These are phyloP conservation scores for Bellardia pandia DNA, from an alignment of 2,888 invertebrate species.

Conservation along the genomic window DNA sequence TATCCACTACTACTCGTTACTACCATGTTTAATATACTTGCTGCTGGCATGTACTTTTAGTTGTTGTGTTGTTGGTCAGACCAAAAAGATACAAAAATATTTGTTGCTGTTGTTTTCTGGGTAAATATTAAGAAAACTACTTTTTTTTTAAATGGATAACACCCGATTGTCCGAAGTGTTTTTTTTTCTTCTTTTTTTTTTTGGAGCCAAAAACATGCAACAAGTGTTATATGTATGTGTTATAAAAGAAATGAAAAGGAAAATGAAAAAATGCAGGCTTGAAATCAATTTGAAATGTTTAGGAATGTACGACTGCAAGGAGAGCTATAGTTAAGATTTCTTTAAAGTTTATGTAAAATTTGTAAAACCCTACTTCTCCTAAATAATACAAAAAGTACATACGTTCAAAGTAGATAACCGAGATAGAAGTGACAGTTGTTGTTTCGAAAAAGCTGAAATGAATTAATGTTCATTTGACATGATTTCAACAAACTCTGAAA, in stretches of 20 bases:
- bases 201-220: slow-evolving; percentile 55
- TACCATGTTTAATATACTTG: slow-evolving; percentile 3
- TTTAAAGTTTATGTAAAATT: too few species aligned
- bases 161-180: slow-evolving; percentile 50
- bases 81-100: slow-evolving; percentile 7
- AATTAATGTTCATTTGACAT: too few species aligned
- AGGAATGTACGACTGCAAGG: too few species aligned
- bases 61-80: slow-evolving; percentile 7
- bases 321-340: too few species aligned
- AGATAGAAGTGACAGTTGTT: too few species aligned
- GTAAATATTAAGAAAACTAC: slow-evolving; percentile 38
- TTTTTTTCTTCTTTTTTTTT: neutral
- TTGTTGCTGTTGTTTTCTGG: slow-evolving; percentile 2
- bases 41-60: neutral
- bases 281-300: neutral
- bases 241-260: slow-evolving; percentile 24
- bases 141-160: slow-evolving; percentile 59
- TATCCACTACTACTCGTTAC: neutral
- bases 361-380: too few species aligned
- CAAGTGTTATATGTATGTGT: slow-evolving; percentile 54
- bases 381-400: too few species aligned
- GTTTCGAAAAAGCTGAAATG: too few species aligned
- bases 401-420: too few species aligned
- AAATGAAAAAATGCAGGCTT: neutral
- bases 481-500: too few species aligned